Conservation (phyloP, 2,113 vertebrate species). For the Panthera uncia region DNA sequence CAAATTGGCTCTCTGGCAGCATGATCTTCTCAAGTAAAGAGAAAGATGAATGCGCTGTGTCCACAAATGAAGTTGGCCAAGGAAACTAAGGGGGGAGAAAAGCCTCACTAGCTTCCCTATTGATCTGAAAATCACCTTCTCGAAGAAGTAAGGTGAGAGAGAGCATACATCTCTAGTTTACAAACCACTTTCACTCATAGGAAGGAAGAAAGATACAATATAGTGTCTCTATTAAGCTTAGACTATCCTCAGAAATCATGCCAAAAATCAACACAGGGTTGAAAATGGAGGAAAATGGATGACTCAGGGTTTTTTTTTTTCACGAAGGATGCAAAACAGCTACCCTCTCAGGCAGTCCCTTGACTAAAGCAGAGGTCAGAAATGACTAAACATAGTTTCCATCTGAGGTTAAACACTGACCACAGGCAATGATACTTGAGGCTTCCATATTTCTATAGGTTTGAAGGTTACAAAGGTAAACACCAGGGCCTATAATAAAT, state of each 20-base stretch:
- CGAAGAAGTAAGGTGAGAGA: conserved; percentile 22
- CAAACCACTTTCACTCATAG: conserved; percentile 6
- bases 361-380: not conserved
- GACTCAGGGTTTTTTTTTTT: not conserved
- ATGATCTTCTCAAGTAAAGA: not conserved
- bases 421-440: not conserved
- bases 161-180: not conserved
- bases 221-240: not conserved
- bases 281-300: not conserved
- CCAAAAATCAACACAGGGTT: not conserved
- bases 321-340: not conserved
- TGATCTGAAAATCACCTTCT: conserved; percentile 56
- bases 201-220: conserved; percentile 50
- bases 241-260: not conserved
- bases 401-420: not conserved
- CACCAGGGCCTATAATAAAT: not conserved
- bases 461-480: not conserved
- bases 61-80: not conserved
- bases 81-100: not conserved
- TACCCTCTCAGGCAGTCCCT: not conserved
- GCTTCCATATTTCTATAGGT: not conserved
- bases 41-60: not conserved
- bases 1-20: not conserved
- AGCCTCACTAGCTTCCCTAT: not conserved
- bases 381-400: not conserved